Base-by-base conservation (phyloP, 2,797 vertebrate genomes). In the Austrolebias charrua region DNA sequence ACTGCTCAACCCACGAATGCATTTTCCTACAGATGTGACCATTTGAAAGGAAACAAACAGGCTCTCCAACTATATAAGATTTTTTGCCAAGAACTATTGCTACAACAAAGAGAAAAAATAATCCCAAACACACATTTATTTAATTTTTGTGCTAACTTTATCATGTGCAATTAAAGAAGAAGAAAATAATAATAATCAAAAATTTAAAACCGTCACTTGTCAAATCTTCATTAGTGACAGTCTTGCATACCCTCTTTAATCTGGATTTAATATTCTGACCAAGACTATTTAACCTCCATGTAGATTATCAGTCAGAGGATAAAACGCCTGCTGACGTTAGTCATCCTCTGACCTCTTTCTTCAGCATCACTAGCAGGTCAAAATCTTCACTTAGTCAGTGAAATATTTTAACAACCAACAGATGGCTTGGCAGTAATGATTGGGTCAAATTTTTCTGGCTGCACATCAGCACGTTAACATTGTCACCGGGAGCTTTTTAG, bases 321-420 rank as follows among this genome's bases (percentile, higher is more conserved):
- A 33, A 60, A 48, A n/a, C 55, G 20, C 14, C 43, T 49, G 33
- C 31, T 54, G 64, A 63, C 47, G 46, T 45, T 35, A 24, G 24
- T 52, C 55, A 52, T 67, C 40, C 19, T 57, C 49, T 55, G 55
- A 33, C 29, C 15, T 57, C 60, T 60, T 46, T 29, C 54, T 66
- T 16, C 2, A 8, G 20, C 56, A 63, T 15, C 50, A 55, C 28
- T 43, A 29, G 33, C 20, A 46, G 35, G 31, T 60, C 65, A 75
- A 50, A 6, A 1, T 49, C 54, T 60, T 59, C 59, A 67, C 29
- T 50, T 62, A 53, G 46, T 63, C 56, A 50, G 50, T 50, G 51
- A 58, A 73, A 57, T 57, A 62, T 63, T 62, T 70, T 19, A 55
- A 43, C 44, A 55, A 46, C 57, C 38, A 54, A 63, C 51, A 55